phyloP scores from a whole-genome alignment of 2,797 vertebrate genomes.

The Lepilemur septentrionalis region DNA sequence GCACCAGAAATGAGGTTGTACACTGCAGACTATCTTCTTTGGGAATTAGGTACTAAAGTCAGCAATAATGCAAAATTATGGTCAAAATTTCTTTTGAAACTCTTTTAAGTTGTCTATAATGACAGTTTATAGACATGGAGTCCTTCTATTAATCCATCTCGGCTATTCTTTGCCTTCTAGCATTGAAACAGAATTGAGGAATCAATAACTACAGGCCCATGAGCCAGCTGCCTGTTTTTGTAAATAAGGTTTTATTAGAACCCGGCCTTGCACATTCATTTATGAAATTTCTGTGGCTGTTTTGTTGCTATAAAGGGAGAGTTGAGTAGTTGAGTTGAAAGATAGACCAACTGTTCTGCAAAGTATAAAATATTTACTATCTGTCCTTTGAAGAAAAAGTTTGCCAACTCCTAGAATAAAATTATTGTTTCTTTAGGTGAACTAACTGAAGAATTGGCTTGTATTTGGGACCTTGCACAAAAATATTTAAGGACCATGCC shows the following conservation, averaged over 20 bases:
- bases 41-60: background rate
- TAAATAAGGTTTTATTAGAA: background rate
- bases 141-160: background rate
- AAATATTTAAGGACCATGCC: background rate
- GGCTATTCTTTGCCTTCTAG: background rate
- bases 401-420: background rate
- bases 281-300: background rate
- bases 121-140: background rate
- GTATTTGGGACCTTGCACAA: background rate
- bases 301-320: background rate
- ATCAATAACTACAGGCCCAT: background rate
- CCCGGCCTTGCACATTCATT: background rate
- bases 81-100: background rate
- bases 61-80: background rate
- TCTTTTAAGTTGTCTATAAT: background rate
- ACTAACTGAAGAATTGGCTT: constrained; percentile 4
- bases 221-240: background rate
- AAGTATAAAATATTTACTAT: background rate
- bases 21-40: background rate
- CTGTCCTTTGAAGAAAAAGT: background rate
- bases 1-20: background rate
- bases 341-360: background rate
- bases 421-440: background rate
- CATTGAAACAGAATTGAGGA: background rate
- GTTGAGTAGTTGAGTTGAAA: background rate